Conservation (phyloP, 2,888 invertebrate genomes). For the Melipona beecheii region DNA sequence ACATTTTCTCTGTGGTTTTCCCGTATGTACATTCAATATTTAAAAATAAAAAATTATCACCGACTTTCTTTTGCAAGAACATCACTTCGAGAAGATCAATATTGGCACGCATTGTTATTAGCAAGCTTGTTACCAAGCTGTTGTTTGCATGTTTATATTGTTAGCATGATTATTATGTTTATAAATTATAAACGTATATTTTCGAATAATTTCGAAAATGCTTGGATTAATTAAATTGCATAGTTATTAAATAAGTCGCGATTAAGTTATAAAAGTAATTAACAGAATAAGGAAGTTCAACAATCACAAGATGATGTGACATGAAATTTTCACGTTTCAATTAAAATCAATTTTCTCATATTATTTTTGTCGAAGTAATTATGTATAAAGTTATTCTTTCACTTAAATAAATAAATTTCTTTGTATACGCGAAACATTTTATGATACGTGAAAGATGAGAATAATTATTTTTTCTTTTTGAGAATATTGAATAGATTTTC, state of each 20-base stretch:
- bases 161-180: background rate
- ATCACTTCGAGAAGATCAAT: background rate
- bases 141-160: constrained; percentile 7
- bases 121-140: background rate
- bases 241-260: background rate
- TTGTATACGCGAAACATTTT: background rate
- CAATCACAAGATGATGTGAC: background rate
- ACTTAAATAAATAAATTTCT: no score
- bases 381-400: background rate
- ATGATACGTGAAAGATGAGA: background rate
- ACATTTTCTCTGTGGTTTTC: background rate
- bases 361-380: background rate
- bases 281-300: background rate
- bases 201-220: background rate
- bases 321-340: background rate
- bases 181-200: background rate
- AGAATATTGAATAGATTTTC: background rate
- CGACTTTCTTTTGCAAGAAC: background rate
- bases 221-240: background rate
- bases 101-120: background rate
- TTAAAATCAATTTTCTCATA: background rate
- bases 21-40: background rate
- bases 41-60: background rate
- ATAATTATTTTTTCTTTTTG: background rate
- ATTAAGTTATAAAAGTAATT: background rate